Evolutionary conservation across 2,888 invertebrate species (phyloP).

Genomic region (Oscheius sp.): DNA sequence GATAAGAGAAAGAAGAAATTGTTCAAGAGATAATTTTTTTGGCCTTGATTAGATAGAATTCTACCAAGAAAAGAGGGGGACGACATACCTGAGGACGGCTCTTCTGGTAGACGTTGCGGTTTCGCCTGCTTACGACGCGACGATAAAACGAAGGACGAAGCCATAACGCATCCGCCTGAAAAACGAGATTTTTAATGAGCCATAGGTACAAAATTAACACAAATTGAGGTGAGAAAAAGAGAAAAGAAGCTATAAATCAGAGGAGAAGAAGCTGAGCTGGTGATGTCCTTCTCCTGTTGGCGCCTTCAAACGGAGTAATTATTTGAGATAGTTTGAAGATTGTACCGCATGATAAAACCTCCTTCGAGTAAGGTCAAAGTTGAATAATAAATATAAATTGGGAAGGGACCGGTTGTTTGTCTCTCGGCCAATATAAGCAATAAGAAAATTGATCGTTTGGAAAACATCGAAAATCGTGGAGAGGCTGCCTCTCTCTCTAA

Average conservation of each 20-base stretch:
- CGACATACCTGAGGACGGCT: conserved; percentile 21
- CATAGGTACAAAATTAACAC: neutral
- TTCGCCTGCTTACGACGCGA: conserved; percentile 42
- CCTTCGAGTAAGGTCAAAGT: neutral
- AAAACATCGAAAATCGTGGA: neutral
- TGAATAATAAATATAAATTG: no score
- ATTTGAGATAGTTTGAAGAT: neutral
- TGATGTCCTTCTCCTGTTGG: neutral
- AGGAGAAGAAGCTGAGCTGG: neutral
- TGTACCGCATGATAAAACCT: neutral
- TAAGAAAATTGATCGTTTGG: conserved; percentile 2
- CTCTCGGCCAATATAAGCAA: neutral
- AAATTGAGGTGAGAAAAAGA: conserved; percentile 1
- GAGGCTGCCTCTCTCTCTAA: no score
- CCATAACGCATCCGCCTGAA: conserved; percentile 33
- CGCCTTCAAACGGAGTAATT: no score
- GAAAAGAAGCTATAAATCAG: neutral
- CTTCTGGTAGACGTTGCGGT: conserved; percentile 41
- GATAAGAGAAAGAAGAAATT: no score
- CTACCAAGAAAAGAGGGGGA: neutral
- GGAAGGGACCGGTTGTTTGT: neutral
- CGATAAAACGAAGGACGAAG: conserved; percentile 36
- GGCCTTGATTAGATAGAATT: neutral
- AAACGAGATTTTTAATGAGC: conserved; percentile 5
- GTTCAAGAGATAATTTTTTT: no score